These are phyloP conservation scores for Lytechinus variegatus DNA, from an alignment of 35 echinoderm and acorn worm genomes.

Conservation along the genomic window DNA sequence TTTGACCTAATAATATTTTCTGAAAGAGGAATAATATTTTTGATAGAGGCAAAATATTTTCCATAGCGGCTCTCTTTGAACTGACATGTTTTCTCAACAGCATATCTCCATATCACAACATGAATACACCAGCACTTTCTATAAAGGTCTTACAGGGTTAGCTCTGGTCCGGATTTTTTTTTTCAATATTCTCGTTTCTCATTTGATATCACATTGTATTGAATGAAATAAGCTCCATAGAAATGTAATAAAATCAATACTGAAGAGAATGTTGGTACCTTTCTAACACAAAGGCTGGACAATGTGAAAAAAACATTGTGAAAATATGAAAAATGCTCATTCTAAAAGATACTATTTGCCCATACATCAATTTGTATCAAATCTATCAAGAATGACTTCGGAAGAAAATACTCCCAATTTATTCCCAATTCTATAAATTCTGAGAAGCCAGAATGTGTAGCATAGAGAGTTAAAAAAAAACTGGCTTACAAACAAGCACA, in stretches of 20 bases:
- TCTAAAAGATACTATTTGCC: too few species aligned
- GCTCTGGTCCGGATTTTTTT: not conserved
- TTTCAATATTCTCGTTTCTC: not conserved
- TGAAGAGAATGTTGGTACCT: not conserved
- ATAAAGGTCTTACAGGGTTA: not conserved
- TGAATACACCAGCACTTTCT: not conserved
- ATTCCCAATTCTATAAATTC: too few species aligned
- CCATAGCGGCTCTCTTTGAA: not conserved
- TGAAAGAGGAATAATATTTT: not conserved
- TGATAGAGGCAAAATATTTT: not conserved
- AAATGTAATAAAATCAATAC: not conserved
- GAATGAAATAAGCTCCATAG: not conserved
- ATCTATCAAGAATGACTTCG: too few species aligned
- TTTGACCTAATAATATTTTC: not conserved
- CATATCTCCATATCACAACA: not conserved
- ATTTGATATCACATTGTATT: not conserved
- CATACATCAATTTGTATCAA: too few species aligned
- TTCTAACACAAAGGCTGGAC: not conserved
- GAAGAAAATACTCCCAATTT: too few species aligned
- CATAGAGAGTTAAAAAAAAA: too few species aligned
- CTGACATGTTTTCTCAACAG: not conserved
- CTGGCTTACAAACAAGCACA: too few species aligned
- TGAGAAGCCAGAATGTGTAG: too few species aligned
- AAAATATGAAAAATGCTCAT: too few species aligned
- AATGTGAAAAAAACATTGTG: too few species aligned